phyloP scores from a whole-genome alignment of 2,888 invertebrate species.

The Dione juno region DNA sequence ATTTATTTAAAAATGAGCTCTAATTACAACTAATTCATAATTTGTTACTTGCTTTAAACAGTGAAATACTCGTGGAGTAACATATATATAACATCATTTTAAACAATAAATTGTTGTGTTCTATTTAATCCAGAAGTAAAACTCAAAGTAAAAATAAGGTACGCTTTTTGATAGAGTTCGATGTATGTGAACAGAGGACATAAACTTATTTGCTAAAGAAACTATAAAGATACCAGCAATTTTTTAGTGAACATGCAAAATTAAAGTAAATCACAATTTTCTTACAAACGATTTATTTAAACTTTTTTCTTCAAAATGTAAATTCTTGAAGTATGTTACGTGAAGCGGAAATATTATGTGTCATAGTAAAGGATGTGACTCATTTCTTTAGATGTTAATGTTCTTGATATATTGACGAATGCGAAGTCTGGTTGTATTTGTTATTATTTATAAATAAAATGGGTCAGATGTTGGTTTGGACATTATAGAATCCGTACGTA shows the following conservation, averaged over 20 bases:
- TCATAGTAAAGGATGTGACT: conserved; percentile 23
- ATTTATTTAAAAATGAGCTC: conserved; percentile 14
- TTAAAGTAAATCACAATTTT: not conserved
- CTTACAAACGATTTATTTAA: not conserved
- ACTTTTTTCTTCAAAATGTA: not conserved
- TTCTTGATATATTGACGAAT: conserved; percentile 5
- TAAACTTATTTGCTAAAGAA: too few relatives aligned
- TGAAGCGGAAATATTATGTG: conserved; percentile 21
- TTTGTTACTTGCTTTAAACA: not conserved
- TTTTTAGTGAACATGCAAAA: not conserved
- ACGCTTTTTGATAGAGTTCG: too few relatives aligned
- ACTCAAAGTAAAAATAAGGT: too few relatives aligned
- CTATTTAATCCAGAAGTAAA: too few relatives aligned
- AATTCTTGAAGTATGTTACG: conserved; percentile 10
- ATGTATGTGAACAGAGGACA: too few relatives aligned
- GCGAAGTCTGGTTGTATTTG: not conserved
- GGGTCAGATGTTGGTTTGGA: not conserved
- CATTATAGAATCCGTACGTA: not conserved
- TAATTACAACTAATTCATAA: conserved; percentile 3
- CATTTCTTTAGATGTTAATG: conserved; percentile 15
- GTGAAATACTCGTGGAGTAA: not conserved
- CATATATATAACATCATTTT: too few relatives aligned
- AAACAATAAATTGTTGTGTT: not conserved
- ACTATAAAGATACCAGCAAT: not conserved
- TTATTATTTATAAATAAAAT: not conserved